Conservation (phyloP, 2,888 invertebrate species). For the Erpobdella octoculata region DNA sequence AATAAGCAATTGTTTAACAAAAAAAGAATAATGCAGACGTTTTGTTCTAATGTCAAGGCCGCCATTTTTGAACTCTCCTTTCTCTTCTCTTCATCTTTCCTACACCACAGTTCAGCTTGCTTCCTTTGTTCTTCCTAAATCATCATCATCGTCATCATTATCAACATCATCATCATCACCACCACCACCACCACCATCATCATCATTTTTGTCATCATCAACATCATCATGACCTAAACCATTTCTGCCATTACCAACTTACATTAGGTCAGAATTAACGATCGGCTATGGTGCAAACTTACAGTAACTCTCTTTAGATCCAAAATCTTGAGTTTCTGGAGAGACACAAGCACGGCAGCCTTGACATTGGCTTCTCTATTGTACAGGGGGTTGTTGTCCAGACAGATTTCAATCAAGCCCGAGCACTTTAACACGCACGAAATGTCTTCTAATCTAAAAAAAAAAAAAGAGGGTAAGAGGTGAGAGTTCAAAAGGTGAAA, state of each 20-base stretch:
- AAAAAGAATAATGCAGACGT: neutral
- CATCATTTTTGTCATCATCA: neutral
- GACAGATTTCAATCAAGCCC: constrained; percentile 71
- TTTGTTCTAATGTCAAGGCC: constrained; percentile 41
- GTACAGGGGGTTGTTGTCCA: constrained; percentile 58
- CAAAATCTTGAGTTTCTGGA: constrained; percentile 49
- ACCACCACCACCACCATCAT: neutral
- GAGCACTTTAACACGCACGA: constrained; percentile 70
- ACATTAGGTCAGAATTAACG: too few species aligned
- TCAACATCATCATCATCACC: neutral
- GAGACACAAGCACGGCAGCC: constrained; percentile 47
- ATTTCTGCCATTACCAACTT: neutral
- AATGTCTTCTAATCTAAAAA: constrained; percentile 73
- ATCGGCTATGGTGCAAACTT: constrained; percentile 34
- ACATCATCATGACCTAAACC: neutral
- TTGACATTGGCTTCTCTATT: constrained; percentile 70
- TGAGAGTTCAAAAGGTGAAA: too few species aligned
- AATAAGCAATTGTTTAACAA: constrained; percentile 37
- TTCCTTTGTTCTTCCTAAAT: constrained; percentile 48
- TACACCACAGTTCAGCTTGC: constrained; percentile 47
- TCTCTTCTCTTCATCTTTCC: constrained; percentile 50
- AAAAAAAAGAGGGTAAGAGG: constrained; percentile 2
- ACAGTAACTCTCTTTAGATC: constrained; percentile 51
- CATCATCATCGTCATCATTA: constrained; percentile 11
- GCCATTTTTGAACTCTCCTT: constrained; percentile 47